Percentiles rank a stretch among this genome's conserved stretches.
Evolutionary conservation across 1,140 invertebrate genomes (phyloP).

Genomic region (Wasmannia auropunctata): DNA sequence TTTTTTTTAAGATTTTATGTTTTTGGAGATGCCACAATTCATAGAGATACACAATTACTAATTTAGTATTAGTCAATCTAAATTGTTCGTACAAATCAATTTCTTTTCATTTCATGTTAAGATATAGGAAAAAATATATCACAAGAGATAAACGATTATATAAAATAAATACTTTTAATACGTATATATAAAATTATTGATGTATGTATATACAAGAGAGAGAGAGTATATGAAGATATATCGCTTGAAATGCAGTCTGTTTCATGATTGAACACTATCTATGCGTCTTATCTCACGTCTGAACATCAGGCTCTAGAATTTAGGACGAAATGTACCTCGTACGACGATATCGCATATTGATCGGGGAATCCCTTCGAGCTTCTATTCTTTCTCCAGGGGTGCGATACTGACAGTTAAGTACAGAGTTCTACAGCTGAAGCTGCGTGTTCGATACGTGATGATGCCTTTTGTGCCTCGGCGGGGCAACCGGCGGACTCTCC

Average conservation of each 20-base stretch:
- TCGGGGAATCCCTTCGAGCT: background rate
- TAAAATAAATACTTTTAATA: slow-evolving; percentile 79
- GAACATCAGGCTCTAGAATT: background rate
- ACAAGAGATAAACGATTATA: slow-evolving; percentile 57
- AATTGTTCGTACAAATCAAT: background rate
- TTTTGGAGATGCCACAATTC: background rate
- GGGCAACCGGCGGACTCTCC: slow-evolving; percentile 82
- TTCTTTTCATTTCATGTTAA: background rate
- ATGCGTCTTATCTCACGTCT: background rate
- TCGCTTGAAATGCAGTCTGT: background rate
- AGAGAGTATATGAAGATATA: slow-evolving; percentile 2
- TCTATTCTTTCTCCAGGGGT: background rate
- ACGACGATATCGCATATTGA: slow-evolving; percentile 4
- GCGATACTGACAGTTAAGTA: slow-evolving; percentile 17
- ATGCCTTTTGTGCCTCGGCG: slow-evolving; percentile 84
- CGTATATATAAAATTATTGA: slow-evolving; percentile 58
- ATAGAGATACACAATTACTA: slow-evolving; percentile 12
- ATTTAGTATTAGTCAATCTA: background rate
- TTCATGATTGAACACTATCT: slow-evolving; percentile 1
- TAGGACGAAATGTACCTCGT: background rate
- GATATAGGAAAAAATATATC: slow-evolving; percentile 25
- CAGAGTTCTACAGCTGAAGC: slow-evolving; percentile 75
- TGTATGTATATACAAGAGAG: slow-evolving; percentile 64
- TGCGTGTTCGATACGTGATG: slow-evolving; percentile 73
- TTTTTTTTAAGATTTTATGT: background rate